Percentiles rank a stretch among this genome's conserved stretches.
Conservation (phyloP, 2,888 invertebrate species). For the Luperina nickerlii region DNA sequence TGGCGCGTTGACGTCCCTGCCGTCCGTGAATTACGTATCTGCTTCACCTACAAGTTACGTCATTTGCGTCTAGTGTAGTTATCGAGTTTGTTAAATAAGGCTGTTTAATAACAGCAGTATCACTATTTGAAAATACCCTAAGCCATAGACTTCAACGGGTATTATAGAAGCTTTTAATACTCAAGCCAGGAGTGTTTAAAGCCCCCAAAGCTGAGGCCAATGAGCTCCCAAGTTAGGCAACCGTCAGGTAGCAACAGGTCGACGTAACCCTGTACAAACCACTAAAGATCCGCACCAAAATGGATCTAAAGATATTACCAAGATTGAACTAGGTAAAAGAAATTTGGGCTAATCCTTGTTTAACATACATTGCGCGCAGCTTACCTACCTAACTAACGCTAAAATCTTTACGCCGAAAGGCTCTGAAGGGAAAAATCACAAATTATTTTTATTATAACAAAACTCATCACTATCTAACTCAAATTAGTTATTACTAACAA, state of each 20-base stretch:
- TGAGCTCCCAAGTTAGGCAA: constrained; percentile 34
- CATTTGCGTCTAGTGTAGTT: background rate
- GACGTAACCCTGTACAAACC: constrained; percentile 30
- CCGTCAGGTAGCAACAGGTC: constrained; percentile 56
- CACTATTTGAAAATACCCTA: background rate
- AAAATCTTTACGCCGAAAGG: background rate
- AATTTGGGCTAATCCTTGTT: constrained; percentile 31
- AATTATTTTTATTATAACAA: constrained; percentile 19
- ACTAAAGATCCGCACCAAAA: constrained; percentile 43
- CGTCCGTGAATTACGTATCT: background rate
- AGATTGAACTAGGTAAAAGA: constrained; percentile 33
- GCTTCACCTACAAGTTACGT: background rate
- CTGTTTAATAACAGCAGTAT: background rate
- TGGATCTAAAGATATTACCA: constrained; percentile 43
- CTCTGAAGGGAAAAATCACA: background rate
- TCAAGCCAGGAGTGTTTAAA: constrained; percentile 25
- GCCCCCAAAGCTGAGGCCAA: constrained; percentile 31
- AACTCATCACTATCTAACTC: constrained; percentile 28
- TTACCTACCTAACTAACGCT: background rate
- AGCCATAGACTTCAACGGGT: constrained; percentile 13
- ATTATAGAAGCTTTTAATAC: constrained; percentile 17
- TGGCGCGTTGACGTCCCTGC: too few species aligned
- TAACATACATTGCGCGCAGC: constrained; percentile 25
- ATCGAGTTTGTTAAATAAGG: background rate
- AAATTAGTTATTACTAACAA: constrained; percentile 21